Conservation (phyloP, 2,888 invertebrate genomes). For the Meghimatium bilineatum region DNA sequence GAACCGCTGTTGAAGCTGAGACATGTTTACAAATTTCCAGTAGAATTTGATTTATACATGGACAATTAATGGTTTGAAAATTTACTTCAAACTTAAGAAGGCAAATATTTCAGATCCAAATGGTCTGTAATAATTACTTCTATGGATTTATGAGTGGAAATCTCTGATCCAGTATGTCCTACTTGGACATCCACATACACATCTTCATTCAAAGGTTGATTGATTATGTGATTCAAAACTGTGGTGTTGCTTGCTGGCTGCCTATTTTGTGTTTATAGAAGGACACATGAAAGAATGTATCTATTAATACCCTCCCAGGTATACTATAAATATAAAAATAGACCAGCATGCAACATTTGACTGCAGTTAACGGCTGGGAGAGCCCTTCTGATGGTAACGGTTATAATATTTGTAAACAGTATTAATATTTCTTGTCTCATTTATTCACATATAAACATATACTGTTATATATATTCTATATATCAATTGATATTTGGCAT, state of each 20-base stretch:
- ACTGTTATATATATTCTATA: too few relatives aligned
- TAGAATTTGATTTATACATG: too few relatives aligned
- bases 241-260: neutral
- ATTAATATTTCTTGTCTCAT: neutral
- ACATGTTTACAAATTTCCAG: neutral
- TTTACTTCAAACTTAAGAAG: too few relatives aligned
- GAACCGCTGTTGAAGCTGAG: neutral
- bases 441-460: neutral
- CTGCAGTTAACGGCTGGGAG: conserved; percentile 25
- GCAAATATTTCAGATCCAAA: neutral
- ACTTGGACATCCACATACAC: neutral
- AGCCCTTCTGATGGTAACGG: conserved; percentile 12
- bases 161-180: neutral
- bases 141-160: neutral
- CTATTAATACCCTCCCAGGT: neutral
- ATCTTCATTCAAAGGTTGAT: neutral
- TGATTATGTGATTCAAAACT: neutral
- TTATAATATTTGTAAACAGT: neutral
- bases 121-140: neutral
- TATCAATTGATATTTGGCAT: neutral
- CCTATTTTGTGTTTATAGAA: neutral
- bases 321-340: neutral
- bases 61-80: too few relatives aligned
- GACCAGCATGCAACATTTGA: neutral
- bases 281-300: too few relatives aligned